Evolutionary conservation across 2,888 invertebrate species (phyloP).

Genomic region (Lasioglossum malachurum): DNA sequence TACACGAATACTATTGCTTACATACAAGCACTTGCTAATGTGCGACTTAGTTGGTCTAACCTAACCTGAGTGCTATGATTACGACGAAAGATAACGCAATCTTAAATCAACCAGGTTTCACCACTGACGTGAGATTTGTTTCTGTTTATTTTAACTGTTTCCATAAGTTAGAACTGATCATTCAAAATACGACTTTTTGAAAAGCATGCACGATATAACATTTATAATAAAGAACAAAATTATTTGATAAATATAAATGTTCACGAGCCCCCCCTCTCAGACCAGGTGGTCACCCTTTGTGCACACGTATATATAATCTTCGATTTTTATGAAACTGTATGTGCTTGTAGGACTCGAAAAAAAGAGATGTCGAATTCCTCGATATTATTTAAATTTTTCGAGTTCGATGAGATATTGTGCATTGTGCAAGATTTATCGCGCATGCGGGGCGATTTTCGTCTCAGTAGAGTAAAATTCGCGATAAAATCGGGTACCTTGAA

Average conservation of each 20-base stretch:
- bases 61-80: conserved; percentile 38
- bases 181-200: neutral
- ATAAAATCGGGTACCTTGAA: no score
- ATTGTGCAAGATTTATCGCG: no score
- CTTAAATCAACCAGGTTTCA: neutral
- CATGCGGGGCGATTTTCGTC: no score
- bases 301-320: neutral
- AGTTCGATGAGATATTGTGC: neutral
- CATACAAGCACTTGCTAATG: conserved; percentile 17
- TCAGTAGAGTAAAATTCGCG: no score
- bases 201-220: neutral
- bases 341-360: neutral
- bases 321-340: neutral
- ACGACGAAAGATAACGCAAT: conserved; percentile 24
- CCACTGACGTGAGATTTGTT: neutral
- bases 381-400: neutral
- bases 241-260: neutral
- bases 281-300: neutral
- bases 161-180: neutral
- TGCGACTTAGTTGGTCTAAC: conserved; percentile 29
- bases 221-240: neutral
- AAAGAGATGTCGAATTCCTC: neutral
- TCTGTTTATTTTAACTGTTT: neutral
- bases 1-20: conserved; percentile 32
- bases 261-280: neutral